Evolutionary conservation across 2,113 vertebrate species (phyloP), one percentile per base, ranked within the genome.

Genomic region (Cyphomyrus plagiostoma): DNA sequence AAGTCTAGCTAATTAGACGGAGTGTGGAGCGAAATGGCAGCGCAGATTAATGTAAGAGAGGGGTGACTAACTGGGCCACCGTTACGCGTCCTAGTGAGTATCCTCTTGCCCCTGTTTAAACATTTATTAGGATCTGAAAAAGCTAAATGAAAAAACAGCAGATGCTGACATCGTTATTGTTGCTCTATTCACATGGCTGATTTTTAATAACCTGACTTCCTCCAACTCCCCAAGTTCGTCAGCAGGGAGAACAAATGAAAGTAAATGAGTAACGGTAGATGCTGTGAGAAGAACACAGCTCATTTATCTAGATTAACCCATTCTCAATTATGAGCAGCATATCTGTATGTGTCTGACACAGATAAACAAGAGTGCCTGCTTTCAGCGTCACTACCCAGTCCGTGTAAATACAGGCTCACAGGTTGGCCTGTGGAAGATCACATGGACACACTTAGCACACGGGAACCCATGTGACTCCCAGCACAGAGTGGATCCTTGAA

Each of bases 191-290:
- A 35, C 17, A 56, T 39, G 23, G 35, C 50, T 87, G 45, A 49
- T 87, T 87, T 87, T 53, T 53, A 53, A 53, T 53, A 89, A 80
- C 48, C 46, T 84, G 80, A 39, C 88, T 89, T 30, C 70, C 45
- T 88, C 45, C 39, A 74, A 23, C 66, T 89, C 80, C 46, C 48
- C 45, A 26, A 48, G 30, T 87, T 50, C 45, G 21, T 53, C 77
- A 46, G 77, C 52, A 53, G 88, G 88, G 88, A 89, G 80, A 85
- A 50, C 50, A 62, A 84, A 89, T 62, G 49, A 58, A 87, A 42
- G 53, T 42, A 46, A 84, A 45, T 58, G 77, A 83, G 80, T 52
- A 49, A 83, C 74, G 58, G 52, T 84, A 50, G 53, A 42, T 42
- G 52, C 23, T 84, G 35, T 30, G 77, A 80, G 50, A 58, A 58